Conservation (phyloP, 2,888 invertebrate genomes). For the Epinotia bilunana region DNA sequence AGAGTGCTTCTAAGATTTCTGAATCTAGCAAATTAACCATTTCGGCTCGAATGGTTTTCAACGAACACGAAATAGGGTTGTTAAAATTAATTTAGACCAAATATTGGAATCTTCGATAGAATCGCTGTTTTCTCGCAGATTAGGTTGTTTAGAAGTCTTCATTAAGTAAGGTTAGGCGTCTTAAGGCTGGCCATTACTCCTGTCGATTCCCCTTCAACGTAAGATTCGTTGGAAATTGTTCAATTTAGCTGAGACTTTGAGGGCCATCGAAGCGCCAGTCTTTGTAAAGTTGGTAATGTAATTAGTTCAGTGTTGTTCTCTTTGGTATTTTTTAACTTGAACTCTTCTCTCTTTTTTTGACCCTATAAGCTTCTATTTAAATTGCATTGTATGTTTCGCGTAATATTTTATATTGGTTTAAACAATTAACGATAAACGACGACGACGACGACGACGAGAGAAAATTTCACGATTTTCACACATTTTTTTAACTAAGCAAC, state of each 20-base stretch:
- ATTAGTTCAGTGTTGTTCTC: slow-evolving; percentile 5
- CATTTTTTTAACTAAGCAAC: too few species aligned
- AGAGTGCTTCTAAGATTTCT: slow-evolving; percentile 3
- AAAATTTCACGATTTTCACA: too few species aligned
- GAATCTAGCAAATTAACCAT: slow-evolving; percentile 20
- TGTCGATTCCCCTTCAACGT: slow-evolving; percentile 48
- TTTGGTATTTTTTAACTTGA: slow-evolving; percentile 20
- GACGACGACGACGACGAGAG: too few species aligned
- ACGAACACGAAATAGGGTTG: slow-evolving; percentile 20
- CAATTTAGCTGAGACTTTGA: slow-evolving; percentile 40
- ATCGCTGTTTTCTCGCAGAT: slow-evolving; percentile 55
- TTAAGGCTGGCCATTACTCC: slow-evolving; percentile 59
- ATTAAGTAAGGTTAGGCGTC: slow-evolving; percentile 61
- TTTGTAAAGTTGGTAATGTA: slow-evolving; percentile 17
- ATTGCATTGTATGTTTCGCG: too few species aligned
- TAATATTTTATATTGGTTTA: too few species aligned
- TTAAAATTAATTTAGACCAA: slow-evolving; percentile 46
- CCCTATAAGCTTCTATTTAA: too few species aligned
- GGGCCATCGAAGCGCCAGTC: slow-evolving; percentile 34
- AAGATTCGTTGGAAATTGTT: slow-evolving; percentile 44
- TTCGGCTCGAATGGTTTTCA: background rate
- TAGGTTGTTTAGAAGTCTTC: slow-evolving; percentile 64
- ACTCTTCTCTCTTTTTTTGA: too few species aligned
- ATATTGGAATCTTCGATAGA: slow-evolving; percentile 50
- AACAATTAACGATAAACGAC: too few species aligned